Evolutionary conservation across 2,113 vertebrate species (phyloP), one percentile per base, ranked within the genome.

Genomic region (Riparia riparia): DNA sequence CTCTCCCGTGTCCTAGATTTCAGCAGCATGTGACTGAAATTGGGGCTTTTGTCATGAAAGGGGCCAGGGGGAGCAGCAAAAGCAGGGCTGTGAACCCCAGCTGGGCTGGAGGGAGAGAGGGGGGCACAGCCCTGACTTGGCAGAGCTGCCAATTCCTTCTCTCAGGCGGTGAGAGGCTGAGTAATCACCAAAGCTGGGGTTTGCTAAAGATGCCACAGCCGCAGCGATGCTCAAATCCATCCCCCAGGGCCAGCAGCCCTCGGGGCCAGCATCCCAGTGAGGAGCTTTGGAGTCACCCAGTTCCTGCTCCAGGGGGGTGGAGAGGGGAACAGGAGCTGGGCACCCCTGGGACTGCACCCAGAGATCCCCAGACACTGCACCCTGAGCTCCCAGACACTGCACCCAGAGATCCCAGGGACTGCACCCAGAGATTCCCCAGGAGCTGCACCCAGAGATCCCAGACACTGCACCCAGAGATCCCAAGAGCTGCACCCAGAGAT

Each of bases 1-100:
- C 76, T 77, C 90, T 42, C 80, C 80, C 0, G n/a, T 2, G 90
- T 1, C 95, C 97, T 39, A 95, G 88, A 96, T 95, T 93, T 94
- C 7, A 37, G 87, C 42, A 28, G 65, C 93, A 89, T 1, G 22
- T 89, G 94, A 82, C 81, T 0, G 10, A 93, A 94, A 89, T 50
- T 13, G 66, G 82, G 63, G 61, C 34, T 89, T 92, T 90, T 74
- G 50, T 34, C 26, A 2, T 12, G 68, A 88, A 89, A 73, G 34
- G 88, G 79, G 78, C 45, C 53, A 18, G 31, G 41, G 12, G 54
- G 72, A 73, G 28, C 74, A 65, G 64, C 1, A 2, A 25, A 49
- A 69, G 1, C 37, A 11, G 70, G 45, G 89, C 41, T 74, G 53
- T 4, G 69, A 60, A 10, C 32, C 39, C 37, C 45, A 29, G 37